These are phyloP conservation scores for Grus americana DNA, from an alignment of 2,113 vertebrate genomes.

Conservation along the genomic window DNA sequence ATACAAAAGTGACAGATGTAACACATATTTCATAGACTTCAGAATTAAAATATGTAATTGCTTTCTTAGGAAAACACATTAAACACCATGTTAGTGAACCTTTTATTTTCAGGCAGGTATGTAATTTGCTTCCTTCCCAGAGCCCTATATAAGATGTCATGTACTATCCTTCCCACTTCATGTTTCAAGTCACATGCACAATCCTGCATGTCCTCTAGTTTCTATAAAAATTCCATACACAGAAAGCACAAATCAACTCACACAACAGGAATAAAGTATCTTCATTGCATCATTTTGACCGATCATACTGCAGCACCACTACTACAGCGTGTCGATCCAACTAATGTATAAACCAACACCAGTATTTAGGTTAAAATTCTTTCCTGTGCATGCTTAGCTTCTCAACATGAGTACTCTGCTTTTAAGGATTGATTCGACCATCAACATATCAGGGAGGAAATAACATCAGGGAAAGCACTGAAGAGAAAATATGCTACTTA, in stretches of 20 bases:
- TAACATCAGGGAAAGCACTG: neutral
- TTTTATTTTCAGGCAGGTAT: neutral
- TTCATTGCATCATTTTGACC: neutral
- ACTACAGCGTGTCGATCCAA: fast-evolving
- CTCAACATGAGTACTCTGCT: neutral
- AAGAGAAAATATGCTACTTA: neutral
- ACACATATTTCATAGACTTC: neutral
- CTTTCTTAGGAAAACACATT: neutral
- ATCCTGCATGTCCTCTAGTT: neutral
- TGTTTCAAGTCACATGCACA: neutral
- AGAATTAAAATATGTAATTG: neutral
- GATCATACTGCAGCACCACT: neutral
- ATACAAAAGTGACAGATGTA: neutral
- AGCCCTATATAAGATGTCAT: neutral
- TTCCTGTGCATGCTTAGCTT: neutral
- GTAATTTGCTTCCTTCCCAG: neutral
- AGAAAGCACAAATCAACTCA: neutral
- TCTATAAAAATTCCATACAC: neutral
- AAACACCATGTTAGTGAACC: neutral
- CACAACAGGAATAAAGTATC: neutral
- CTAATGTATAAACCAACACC: neutral
- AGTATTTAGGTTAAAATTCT: neutral
- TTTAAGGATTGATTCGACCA: neutral
- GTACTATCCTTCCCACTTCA: neutral
- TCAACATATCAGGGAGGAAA: neutral